Base-by-base conservation (phyloP, 2,113 vertebrate species). In the Hypocryptadius cinnamomeus region DNA sequence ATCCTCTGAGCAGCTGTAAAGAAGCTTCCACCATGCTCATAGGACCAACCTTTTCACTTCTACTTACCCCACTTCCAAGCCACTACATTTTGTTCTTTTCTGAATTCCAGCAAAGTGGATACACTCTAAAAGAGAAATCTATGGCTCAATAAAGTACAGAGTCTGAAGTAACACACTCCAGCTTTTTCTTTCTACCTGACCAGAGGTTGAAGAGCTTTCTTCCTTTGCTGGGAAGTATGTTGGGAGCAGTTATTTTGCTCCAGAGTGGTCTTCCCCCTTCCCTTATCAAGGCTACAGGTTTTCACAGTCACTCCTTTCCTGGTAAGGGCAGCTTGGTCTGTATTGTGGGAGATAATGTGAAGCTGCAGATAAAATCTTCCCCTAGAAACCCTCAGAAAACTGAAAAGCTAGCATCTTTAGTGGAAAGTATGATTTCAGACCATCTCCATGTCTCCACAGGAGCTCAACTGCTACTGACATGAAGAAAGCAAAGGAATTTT, bases 241-340 rank as follows among this genome's bases (percentile, higher is more conserved):
- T 20, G 74, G 50, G 54, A 80, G n/a, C 37, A 78, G 8, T 16
- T 59, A 3, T 33, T 77, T 45, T 33, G 20, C 15, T 73, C 13
- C 27, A 8, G 2, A 2, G 17, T 33, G 22, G 2, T 15, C 12
- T 25, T 69, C 5, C 5, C 3, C 0, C 5, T 82, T 92, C 14
- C 7, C 4, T 40, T 56, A 12, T 31, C 10, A 7, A 18, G 37
- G 8, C 35, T 59, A 11, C 45, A 40, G n/a, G n/a, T 42, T 80
- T 86, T 37, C 42, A 14, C 20, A 57, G 13, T 5, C 37, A 50
- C 15, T 24, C 15, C 3, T 13, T 54, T 31, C 4, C 44, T 60
- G 11, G 7, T 15, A 44, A 71, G 25, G 22, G 27, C 22, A 82
- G 9, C 25, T 31, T 53, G 13, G 3, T 76, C 23, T 48, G 33